These are phyloP conservation scores for Hypomecis punctinalis DNA, from an alignment of 2,888 invertebrate genomes.

Conservation along the genomic window DNA sequence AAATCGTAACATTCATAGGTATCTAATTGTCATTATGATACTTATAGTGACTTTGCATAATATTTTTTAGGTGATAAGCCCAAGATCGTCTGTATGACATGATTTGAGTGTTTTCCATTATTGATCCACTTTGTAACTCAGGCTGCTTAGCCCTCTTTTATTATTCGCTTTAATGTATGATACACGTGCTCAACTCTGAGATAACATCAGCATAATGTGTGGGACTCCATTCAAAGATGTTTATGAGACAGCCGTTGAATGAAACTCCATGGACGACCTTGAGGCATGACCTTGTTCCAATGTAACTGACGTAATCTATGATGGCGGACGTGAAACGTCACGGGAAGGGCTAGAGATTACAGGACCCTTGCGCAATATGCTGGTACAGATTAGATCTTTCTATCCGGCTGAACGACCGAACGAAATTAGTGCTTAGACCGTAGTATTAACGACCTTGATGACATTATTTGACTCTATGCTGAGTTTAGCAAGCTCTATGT, in stretches of 20 bases:
- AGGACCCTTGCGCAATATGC: not conserved
- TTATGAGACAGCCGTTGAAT: constrained; percentile 29
- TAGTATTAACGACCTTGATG: constrained; percentile 7
- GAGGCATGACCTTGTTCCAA: constrained; percentile 41
- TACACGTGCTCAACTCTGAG: constrained; percentile 19
- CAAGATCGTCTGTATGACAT: too few relatives aligned
- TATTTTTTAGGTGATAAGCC: too few relatives aligned
- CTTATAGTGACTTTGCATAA: too few relatives aligned
- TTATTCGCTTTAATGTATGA: not conserved
- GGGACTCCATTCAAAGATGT: constrained; percentile 33
- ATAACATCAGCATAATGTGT: constrained; percentile 12
- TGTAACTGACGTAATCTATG: constrained; percentile 20
- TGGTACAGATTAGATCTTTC: not conserved
- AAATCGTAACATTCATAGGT: too few relatives aligned
- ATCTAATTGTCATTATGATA: too few relatives aligned
- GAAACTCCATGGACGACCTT: constrained; percentile 44
- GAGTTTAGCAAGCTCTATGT: not conserved
- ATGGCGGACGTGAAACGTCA: constrained; percentile 28
- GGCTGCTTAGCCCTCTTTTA: too few relatives aligned
- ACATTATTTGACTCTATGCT: not conserved
- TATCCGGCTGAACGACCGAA: not conserved
- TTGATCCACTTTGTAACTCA: too few relatives aligned
- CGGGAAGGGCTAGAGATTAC: constrained; percentile 13
- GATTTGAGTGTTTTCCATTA: too few relatives aligned
- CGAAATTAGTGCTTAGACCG: not conserved